Evolutionary conservation across 2,888 invertebrate species (phyloP).

Genomic region (Eristalinus aeneus): DNA sequence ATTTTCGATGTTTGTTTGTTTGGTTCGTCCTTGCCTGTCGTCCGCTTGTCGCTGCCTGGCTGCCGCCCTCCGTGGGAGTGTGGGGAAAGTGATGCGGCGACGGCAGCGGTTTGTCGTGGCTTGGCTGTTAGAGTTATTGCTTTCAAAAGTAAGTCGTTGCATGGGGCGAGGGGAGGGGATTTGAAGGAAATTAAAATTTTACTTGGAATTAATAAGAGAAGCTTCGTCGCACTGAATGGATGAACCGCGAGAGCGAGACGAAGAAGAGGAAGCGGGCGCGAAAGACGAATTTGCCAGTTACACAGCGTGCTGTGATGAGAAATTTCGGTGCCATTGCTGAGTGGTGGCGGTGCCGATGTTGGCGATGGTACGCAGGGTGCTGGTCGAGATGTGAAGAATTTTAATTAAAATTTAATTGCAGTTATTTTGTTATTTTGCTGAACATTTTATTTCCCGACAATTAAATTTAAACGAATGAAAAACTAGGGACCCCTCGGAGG

Average conservation of each 20-base stretch:
- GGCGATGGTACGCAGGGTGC: slow-evolving; percentile 11
- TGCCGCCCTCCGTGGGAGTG: neutral
- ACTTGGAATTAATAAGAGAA: slow-evolving; percentile 68
- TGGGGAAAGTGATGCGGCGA: slow-evolving; percentile 1
- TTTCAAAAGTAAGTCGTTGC: neutral
- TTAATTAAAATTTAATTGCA: slow-evolving; percentile 71
- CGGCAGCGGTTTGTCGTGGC: slow-evolving; percentile 27
- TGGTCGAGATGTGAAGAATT: slow-evolving; percentile 54
- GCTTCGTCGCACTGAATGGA: slow-evolving; percentile 53
- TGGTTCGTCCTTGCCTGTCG: slow-evolving; percentile 10
- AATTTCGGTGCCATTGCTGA: slow-evolving; percentile 23
- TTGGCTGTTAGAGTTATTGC: slow-evolving; percentile 58
- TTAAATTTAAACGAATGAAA: slow-evolving; percentile 32
- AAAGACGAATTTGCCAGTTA: slow-evolving; percentile 23
- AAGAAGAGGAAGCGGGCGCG: neutral
- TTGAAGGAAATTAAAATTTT: slow-evolving; percentile 68
- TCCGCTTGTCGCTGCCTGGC: neutral
- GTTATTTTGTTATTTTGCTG: slow-evolving; percentile 61
- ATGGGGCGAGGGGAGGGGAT: slow-evolving; percentile 5
- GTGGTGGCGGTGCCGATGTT: neutral
- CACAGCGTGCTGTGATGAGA: slow-evolving; percentile 25
- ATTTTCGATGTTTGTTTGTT: slow-evolving; percentile 69
- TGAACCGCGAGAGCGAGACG: neutral
- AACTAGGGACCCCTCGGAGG: neutral
- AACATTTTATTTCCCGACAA: slow-evolving; percentile 59